A percentile compares a stretch with the other conserved stretches of the same genome.
phyloP scores from a whole-genome alignment of 1,140 invertebrate genomes.

The Trachymyrmex cornetzi region DNA sequence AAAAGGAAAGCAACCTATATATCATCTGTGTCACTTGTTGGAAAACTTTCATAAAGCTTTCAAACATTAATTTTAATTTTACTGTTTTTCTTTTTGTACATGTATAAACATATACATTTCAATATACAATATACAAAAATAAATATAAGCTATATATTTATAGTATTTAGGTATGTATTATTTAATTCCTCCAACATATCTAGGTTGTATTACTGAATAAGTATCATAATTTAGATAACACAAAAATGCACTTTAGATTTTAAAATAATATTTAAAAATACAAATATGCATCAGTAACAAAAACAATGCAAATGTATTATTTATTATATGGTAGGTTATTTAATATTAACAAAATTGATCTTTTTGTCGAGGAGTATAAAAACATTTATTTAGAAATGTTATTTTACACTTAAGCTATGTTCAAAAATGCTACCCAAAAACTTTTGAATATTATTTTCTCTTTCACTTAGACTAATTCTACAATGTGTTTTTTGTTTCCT shows the following conservation, averaged over 20 bases:
- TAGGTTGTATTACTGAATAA: too few relatives aligned
- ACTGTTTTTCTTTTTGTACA: background rate
- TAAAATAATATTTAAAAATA: background rate
- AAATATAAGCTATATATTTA: background rate
- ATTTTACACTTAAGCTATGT: too few relatives aligned
- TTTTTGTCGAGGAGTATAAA: too few relatives aligned
- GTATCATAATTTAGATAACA: background rate
- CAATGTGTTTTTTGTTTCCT: too few relatives aligned
- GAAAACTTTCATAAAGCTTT: too few relatives aligned
- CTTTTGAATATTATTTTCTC: too few relatives aligned
- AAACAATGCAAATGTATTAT: background rate
- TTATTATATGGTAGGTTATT: background rate
- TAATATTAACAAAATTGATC: too few relatives aligned
- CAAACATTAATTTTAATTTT: background rate
- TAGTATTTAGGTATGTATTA: background rate
- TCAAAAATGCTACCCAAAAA: too few relatives aligned
- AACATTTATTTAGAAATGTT: too few relatives aligned
- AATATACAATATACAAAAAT: background rate
- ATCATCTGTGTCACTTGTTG: too few relatives aligned
- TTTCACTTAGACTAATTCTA: too few relatives aligned
- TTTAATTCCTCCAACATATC: background rate
- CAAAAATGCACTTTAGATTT: slow-evolving; percentile 4
- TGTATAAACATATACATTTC: background rate
- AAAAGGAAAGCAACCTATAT: too few relatives aligned
- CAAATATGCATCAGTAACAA: background rate